Conservation (phyloP, 1,140 invertebrate species). For the Trichonephila clavata region DNA sequence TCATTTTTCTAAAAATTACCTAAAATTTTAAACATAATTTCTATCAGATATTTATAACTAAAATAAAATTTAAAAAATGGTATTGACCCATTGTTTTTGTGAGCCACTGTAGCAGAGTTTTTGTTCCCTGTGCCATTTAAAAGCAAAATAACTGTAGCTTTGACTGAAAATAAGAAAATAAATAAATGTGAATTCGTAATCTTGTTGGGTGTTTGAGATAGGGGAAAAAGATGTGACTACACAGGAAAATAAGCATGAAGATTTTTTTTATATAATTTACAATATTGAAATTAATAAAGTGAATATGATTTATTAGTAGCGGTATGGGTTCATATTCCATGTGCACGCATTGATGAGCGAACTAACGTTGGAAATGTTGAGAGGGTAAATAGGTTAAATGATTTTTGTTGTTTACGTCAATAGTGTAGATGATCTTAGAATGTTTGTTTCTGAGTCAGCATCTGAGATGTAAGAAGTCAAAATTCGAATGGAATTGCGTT, state of each 20-base stretch:
- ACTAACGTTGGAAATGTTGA: not conserved
- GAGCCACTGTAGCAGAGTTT: no score
- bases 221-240: not conserved
- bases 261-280: not conserved
- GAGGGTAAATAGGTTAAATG: constrained; percentile 30
- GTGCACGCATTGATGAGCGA: not conserved
- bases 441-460: constrained; percentile 34
- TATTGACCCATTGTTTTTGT: no score
- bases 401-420: not conserved
- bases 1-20: no score
- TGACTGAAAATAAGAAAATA: not conserved
- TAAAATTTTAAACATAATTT: no score
- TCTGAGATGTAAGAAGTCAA: not conserved
- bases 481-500: not conserved
- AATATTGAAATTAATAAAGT: not conserved
- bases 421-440: constrained; percentile 17
- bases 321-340: not conserved
- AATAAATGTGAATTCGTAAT: not conserved
- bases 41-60: no score
- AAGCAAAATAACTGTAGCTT: not conserved
- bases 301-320: not conserved
- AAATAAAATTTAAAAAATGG: no score
- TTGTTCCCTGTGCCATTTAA: not conserved
- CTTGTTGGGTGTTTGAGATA: not conserved
- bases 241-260: not conserved